These are phyloP conservation scores for Myotis lucifugus DNA, from an alignment of 2,113 vertebrate species.

Conservation along the genomic window DNA sequence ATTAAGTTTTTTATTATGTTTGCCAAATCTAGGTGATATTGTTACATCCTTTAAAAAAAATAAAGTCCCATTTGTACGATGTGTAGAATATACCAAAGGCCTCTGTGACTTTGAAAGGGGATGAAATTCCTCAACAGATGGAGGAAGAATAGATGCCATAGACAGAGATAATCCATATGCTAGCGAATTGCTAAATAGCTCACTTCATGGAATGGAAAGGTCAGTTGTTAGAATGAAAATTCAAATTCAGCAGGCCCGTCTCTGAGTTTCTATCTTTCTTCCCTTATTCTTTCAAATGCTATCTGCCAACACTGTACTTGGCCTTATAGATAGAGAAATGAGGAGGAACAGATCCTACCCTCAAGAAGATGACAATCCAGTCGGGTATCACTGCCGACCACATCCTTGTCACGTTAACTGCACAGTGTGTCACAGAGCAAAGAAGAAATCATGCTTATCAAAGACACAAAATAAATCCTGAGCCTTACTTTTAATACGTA, in stretches of 20 bases:
- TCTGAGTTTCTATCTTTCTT: slow-evolving; percentile 36
- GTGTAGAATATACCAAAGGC: slow-evolving; percentile 53
- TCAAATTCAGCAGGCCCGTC: slow-evolving; percentile 37
- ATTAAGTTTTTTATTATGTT: slow-evolving; percentile 53
- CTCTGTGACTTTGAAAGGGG: slow-evolving; percentile 69
- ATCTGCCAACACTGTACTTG: neutral
- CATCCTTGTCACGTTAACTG: neutral
- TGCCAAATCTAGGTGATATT: slow-evolving; percentile 60
- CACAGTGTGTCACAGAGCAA: neutral
- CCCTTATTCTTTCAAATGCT: slow-evolving; percentile 31
- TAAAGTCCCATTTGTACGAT: slow-evolving; percentile 55
- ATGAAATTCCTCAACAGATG: slow-evolving; percentile 73
- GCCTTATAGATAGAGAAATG: neutral
- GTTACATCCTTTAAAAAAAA: slow-evolving; percentile 51
- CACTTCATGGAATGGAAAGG: slow-evolving; percentile 70
- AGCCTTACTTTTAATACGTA: neutral
- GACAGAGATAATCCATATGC: slow-evolving; percentile 64
- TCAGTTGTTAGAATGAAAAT: slow-evolving; percentile 71
- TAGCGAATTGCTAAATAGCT: slow-evolving; percentile 62
- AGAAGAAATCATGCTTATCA: neutral
- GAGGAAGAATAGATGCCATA: slow-evolving; percentile 60
- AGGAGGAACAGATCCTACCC: neutral
- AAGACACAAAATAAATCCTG: neutral
- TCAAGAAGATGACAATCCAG: slow-evolving; percentile 4
- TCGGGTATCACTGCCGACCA: neutral